Evolutionary conservation across 2,888 invertebrate species (phyloP).

Genomic region (Microchrysa polita): DNA sequence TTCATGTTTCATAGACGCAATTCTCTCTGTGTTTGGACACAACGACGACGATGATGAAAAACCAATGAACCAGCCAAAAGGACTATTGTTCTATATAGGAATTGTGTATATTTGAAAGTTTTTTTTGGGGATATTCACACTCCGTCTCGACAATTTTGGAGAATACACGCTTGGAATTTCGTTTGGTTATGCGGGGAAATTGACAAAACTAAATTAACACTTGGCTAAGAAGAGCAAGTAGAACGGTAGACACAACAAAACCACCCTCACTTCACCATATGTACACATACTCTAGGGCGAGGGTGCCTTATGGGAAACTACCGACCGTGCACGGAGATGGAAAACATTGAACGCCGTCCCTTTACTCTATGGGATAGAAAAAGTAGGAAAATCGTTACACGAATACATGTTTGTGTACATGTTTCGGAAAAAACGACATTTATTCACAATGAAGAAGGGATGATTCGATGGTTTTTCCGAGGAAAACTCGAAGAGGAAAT

Average conservation of each 20-base stretch:
- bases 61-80: slow-evolving; percentile 23
- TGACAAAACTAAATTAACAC: slow-evolving; percentile 41
- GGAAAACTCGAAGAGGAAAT: neutral
- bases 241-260: slow-evolving; percentile 38
- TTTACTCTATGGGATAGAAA: neutral
- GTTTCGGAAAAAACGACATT: neutral
- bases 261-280: slow-evolving; percentile 38
- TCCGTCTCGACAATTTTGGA: neutral
- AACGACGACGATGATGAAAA: slow-evolving; percentile 7
- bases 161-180: neutral
- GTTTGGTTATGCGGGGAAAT: slow-evolving; percentile 15
- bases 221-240: slow-evolving; percentile 10
- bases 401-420: neutral
- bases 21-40: neutral
- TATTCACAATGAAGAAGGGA: slow-evolving; percentile 26
- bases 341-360: neutral
- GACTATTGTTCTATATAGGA: neutral
- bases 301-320: slow-evolving; percentile 11
- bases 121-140: neutral
- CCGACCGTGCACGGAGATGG: slow-evolving; percentile 13
- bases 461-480: slow-evolving; percentile 27
- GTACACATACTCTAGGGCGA: slow-evolving; percentile 16
- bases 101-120: slow-evolving; percentile 4
- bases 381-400: slow-evolving; percentile 9
- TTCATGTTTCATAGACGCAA: neutral